These are phyloP conservation scores for Drosophila histrio DNA, from an alignment of 2,888 invertebrate species.

Conservation along the genomic window DNA sequence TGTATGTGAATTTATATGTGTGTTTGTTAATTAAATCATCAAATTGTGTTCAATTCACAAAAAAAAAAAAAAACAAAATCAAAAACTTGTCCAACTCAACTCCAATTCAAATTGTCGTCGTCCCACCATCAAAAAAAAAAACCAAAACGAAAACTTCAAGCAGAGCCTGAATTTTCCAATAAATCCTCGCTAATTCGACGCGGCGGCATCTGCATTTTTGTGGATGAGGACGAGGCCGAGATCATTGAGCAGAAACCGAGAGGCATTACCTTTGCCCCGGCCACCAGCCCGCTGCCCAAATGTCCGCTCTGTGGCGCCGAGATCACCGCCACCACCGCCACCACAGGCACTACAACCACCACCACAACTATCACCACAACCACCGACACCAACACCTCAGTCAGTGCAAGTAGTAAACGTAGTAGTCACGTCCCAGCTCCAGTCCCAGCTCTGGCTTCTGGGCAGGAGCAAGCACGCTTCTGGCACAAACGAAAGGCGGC, in stretches of 20 bases:
- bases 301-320: constrained; percentile 80
- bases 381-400: constrained; percentile 43
- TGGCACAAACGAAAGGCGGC: constrained; percentile 82
- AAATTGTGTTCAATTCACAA: constrained; percentile 65
- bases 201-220: constrained; percentile 84
- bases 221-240: constrained; percentile 83
- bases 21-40: constrained; percentile 66
- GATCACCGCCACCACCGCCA: constrained; percentile 44
- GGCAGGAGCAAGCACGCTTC: constrained; percentile 70
- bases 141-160: constrained; percentile 29
- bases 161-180: constrained; percentile 78
- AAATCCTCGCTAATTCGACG: constrained; percentile 84
- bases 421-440: constrained; percentile 59
- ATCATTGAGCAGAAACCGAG: constrained; percentile 80
- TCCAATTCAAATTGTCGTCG: constrained; percentile 45
- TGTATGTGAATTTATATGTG: constrained; percentile 45
- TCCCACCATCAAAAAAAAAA: constrained; percentile 27
- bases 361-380: constrained; percentile 32
- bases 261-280: constrained; percentile 74
- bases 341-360: constrained; percentile 42
- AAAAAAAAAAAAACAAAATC: constrained; percentile 22
- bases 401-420: constrained; percentile 68
- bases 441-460: constrained; percentile 40
- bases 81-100: constrained; percentile 40
- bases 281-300: constrained; percentile 67